Base-by-base conservation (phyloP, 35 echinoderm and acorn worm genomes). In the Ophiothrix spiculata region DNA sequence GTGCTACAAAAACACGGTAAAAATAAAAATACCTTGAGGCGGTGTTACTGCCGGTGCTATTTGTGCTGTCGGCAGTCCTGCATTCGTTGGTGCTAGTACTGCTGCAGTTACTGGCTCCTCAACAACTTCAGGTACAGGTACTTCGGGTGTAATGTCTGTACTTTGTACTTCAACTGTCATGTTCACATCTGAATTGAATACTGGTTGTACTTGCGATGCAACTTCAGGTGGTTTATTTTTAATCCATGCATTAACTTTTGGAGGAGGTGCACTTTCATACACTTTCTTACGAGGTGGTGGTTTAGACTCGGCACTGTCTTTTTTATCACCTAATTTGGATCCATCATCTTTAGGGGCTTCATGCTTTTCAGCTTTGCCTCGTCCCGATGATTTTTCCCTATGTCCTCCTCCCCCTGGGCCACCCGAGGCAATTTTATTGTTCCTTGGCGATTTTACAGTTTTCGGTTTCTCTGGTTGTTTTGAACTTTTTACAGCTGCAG, bases 161-260 rank as follows among this genome's bases (percentile, higher is more conserved):
- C 15, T 1, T 77, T 41, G 12, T 39, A 14, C 32, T 37, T 75
- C 16, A 56, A 63, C 37, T 8, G 86, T 3, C 46, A 34, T 73
- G 36, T 49, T 40, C 0, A 38, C 45, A 10, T 37, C 77, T 17
- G 37, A 42, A 56, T 63, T 33, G 82, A 35, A 56, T 69, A 83
- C 39, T 25, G 80, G n/a, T n/a, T n/a, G n/a, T n/a, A n/a, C n/a
- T n/a, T n/a, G 39, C n/a, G 85, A 32, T 23, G 85, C 36, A 23
- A 56, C 45, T 32, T 77, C 90, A 10, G 56, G 60, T 38, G 64
- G 49, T 83, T 77, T 69, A 37, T 40, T 74, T 87, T 87, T 87
- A 33, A 64, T 92, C 90, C 90, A 92, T 37, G 90, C 90, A 77
- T 92, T 92, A 1, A 92, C 90, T 87, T 92, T 92, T 33, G 90